A percentile compares a stretch with the other conserved stretches of the same genome.
These are phyloP conservation scores for Cassiopea xamachana DNA, from an alignment of 30 jellyfish, hydroid and myxozoan species.

Conservation along the genomic window DNA sequence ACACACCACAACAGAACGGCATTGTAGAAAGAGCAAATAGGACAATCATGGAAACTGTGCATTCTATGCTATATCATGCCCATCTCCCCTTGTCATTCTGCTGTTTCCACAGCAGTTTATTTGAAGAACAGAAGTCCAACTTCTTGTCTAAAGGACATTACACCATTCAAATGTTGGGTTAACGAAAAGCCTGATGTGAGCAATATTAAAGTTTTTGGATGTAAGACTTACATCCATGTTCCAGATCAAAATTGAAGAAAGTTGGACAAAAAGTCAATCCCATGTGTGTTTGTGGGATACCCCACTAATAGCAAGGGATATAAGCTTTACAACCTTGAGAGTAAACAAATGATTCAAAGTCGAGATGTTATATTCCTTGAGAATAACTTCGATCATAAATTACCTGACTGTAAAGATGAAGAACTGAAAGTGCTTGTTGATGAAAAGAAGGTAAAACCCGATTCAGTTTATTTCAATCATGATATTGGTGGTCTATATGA, in stretches of 20 bases:
- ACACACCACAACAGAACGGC: background rate
- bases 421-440: too few species aligned
- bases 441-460: too few species aligned
- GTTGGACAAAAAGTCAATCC: background rate
- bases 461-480: too few species aligned
- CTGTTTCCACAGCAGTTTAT: background rate
- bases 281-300: background rate
- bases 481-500: too few species aligned
- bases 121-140: background rate
- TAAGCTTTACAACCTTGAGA: background rate
- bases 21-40: background rate
- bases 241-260: background rate
- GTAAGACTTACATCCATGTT: background rate
- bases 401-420: too few species aligned
- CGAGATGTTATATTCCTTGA: constrained; percentile 3
- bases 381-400: background rate
- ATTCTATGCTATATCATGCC: background rate
- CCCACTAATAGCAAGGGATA: background rate
- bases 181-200: background rate
- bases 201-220: background rate
- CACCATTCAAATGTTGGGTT: background rate
- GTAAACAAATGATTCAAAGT: background rate
- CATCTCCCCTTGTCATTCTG: background rate
- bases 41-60: background rate
- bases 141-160: background rate